Base-by-base conservation (phyloP, 2,888 invertebrate genomes). In the Argyra leucocephala region DNA sequence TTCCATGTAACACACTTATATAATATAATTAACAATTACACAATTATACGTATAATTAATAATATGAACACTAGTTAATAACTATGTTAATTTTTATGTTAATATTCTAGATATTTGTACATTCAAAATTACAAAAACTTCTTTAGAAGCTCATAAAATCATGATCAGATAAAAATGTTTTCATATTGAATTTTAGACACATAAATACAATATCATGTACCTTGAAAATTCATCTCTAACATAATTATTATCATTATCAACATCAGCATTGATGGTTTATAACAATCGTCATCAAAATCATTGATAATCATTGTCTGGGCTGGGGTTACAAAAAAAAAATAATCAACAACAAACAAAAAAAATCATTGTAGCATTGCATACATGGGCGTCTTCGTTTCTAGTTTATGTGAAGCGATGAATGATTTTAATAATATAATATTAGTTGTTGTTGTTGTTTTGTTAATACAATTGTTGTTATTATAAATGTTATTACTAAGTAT, bases 251-350 rank as follows among this genome's bases (percentile, higher is more conserved):
- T 12, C 48, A 48, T 48, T 15, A 48, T 48, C 48, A 48, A 12
- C 48, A 48, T 48, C 3, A 48, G 12, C 2, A 18, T 48, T 18
- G n/a, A 18, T 48, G 18, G 48, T n/a, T 48, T 18, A 48, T 48
- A 48, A 48, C 48, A 48, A 18, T 18, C 48, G 48, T 48, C 48
- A 48, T 48, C 48, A 48, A 48, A 48, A 48, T 48, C 48, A n/a
- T 48, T 48, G 18, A 18, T 48, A 1, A 48, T 48, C 48, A 48
- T 48, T 18, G 48, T 48, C n/a, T 48, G 48, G 18, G n/a, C n/a
- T 48, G 48, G 18, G n/a, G n/a, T 48, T 48, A 48, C 48, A 48
- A 48, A 48, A n/a, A n/a, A n/a, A n/a, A n/a, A n/a, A n/a, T n/a
- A n/a, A n/a, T n/a, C n/a, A n/a, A n/a, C n/a, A n/a, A n/a, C n/a